phyloP scores from a whole-genome alignment of 2,888 invertebrate genomes.

The Litoditis marina region DNA sequence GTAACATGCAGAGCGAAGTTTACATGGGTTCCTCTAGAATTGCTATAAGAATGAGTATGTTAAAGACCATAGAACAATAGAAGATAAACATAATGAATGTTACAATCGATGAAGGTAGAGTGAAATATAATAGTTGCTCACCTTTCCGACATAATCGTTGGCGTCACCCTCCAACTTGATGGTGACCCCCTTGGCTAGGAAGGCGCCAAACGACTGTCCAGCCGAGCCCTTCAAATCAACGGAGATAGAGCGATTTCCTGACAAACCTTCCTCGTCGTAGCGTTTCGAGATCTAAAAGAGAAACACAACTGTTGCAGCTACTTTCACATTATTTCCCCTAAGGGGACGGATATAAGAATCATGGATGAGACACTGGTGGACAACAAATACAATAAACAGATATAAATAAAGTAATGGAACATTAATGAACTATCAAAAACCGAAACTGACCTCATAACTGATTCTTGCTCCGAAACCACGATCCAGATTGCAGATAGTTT shows the following conservation, averaged over 20 bases:
- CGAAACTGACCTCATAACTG: constrained; percentile 75
- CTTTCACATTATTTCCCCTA: no score
- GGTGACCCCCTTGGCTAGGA: constrained; percentile 83
- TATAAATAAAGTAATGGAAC: no score
- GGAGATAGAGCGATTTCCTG: constrained; percentile 68
- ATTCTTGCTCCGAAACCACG: constrained; percentile 89
- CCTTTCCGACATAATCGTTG: constrained; percentile 94
- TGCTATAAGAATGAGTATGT: no score
- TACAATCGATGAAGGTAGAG: background rate
- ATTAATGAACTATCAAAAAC: no score
- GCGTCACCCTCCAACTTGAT: constrained; percentile 91
- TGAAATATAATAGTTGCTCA: no score
- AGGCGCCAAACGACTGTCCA: constrained; percentile 98
- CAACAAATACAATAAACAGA: no score
- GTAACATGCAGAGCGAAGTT: no score
- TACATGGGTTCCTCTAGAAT: no score
- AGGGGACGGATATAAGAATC: no score
- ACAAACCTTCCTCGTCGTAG: constrained; percentile 54
- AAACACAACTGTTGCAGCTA: background rate
- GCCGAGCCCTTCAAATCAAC: constrained; percentile 86
- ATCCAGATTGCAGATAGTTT: constrained; percentile 84
- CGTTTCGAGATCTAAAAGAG: constrained; percentile 51
- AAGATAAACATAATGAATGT: background rate
- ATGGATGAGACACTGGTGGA: no score
- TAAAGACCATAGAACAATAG: no score